phyloP scores from a whole-genome alignment of 2,797 vertebrate species.

The Phalanger gymnotis region DNA sequence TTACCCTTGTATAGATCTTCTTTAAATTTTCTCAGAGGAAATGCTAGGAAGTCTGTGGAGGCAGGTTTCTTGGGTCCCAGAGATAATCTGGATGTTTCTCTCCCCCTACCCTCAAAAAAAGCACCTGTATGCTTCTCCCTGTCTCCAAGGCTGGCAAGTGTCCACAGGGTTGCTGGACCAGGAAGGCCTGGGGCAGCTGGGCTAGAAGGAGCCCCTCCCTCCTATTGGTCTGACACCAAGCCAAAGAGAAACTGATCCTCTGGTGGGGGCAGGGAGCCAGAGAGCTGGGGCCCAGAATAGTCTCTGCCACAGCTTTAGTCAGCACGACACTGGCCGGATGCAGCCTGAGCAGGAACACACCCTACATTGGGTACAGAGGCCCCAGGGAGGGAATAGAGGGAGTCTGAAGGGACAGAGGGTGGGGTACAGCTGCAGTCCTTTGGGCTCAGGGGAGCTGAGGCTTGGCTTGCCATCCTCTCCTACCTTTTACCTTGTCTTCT shows the following conservation, averaged over 20 bases:
- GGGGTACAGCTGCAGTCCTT: not conserved
- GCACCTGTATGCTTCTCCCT: not conserved
- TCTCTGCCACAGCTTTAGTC: not conserved
- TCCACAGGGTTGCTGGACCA: not conserved
- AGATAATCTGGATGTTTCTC: not conserved
- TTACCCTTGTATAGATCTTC: not conserved
- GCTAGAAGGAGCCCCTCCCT: not conserved
- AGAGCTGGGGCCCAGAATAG: constrained; percentile 73
- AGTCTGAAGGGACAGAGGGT: not conserved
- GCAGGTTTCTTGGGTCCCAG: not conserved
- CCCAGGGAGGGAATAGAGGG: not conserved
- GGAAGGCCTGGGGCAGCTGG: constrained; percentile 46
- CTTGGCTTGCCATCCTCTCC: not conserved
- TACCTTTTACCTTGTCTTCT: constrained; percentile 15
- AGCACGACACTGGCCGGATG: constrained; percentile 45
- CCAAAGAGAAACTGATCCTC: constrained; percentile 69
- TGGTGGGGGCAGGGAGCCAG: constrained; percentile 50
- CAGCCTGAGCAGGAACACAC: constrained; percentile 59
- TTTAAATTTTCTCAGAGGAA: not conserved
- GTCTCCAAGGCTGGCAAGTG: not conserved
- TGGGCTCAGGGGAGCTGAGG: not conserved
- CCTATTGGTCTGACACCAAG: constrained; percentile 50
- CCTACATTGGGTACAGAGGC: constrained; percentile 53
- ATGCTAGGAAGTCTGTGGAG: not conserved
- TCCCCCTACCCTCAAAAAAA: not conserved